These are phyloP conservation scores for Hydraecia micacea DNA, from an alignment of 2,888 invertebrate species.

Conservation along the genomic window DNA sequence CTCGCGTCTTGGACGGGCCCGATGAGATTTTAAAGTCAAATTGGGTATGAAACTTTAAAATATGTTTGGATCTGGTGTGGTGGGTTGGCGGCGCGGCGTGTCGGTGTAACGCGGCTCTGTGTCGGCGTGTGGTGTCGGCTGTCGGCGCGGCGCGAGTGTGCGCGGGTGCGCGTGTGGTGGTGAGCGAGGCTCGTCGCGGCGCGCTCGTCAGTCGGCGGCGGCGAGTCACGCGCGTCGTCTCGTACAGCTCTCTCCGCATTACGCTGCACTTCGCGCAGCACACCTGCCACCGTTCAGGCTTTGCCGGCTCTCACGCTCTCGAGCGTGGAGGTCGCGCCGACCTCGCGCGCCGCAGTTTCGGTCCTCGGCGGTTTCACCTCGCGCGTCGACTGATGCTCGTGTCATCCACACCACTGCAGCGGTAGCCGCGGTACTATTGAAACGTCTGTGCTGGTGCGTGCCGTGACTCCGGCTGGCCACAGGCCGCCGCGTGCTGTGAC, in stretches of 20 bases:
- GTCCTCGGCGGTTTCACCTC: conserved; percentile 80
- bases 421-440: conserved; percentile 78
- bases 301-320: conserved; percentile 86
- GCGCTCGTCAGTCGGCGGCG: conserved; percentile 90
- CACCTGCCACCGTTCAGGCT: conserved; percentile 84
- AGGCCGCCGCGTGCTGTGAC: conserved; percentile 88
- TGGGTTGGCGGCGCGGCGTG: conserved; percentile 71
- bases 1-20: conserved; percentile 78
- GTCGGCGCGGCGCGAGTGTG: conserved; percentile 77
- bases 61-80: conserved; percentile 79
- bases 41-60: conserved; percentile 87
- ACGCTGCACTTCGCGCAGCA: conserved; percentile 81
- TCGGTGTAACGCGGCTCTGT: conserved; percentile 72
- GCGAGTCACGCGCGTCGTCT: conserved; percentile 89
- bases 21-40: conserved; percentile 89
- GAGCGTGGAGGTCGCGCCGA: conserved; percentile 86
- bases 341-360: conserved; percentile 79
- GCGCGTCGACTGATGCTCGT: conserved; percentile 68
- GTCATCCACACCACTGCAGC: conserved; percentile 75
- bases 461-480: conserved; percentile 83
- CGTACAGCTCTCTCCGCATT: conserved; percentile 80
- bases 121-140: conserved; percentile 71
- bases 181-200: conserved; percentile 84
- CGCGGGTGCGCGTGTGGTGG: conserved; percentile 86
- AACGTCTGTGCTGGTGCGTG: conserved; percentile 80